phyloP scores from a whole-genome alignment of 2,113 vertebrate species.

The Mustelus asterias region DNA sequence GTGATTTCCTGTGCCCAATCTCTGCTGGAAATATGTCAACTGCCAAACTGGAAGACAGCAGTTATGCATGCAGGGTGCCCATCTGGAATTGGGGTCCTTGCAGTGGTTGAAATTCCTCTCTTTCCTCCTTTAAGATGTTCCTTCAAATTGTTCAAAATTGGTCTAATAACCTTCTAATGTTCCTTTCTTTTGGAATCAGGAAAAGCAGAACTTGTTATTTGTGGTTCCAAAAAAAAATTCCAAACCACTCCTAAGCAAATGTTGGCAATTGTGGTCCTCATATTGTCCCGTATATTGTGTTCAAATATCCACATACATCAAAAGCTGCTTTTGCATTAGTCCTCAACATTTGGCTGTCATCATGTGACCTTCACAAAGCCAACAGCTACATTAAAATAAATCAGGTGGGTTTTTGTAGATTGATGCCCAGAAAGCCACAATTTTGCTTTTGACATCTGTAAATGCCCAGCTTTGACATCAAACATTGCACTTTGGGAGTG shows the following conservation, averaged over 20 bases:
- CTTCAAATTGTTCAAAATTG: background rate
- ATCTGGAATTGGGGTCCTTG: background rate
- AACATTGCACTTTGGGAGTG: background rate
- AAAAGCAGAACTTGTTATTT: background rate
- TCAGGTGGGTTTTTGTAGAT: background rate
- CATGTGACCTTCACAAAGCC: background rate
- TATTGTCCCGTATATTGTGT: background rate
- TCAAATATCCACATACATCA: background rate
- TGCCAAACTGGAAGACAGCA: background rate
- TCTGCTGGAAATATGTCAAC: background rate
- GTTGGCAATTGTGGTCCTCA: background rate
- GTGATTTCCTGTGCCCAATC: background rate
- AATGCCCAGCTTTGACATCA: background rate
- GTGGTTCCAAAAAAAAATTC: background rate
- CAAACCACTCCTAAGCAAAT: background rate
- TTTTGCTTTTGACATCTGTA: background rate
- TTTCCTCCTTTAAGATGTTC: background rate
- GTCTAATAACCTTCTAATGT: background rate
- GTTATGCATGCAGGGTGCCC: background rate
- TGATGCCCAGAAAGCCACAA: background rate
- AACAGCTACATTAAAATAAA: slow-evolving; percentile 9
- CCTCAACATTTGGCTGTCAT: background rate
- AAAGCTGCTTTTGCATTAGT: background rate
- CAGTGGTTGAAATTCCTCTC: background rate
- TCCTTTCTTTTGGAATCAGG: background rate